Conservation (phyloP, 2,888 invertebrate genomes). For the Eutolmus rufibarbis region DNA sequence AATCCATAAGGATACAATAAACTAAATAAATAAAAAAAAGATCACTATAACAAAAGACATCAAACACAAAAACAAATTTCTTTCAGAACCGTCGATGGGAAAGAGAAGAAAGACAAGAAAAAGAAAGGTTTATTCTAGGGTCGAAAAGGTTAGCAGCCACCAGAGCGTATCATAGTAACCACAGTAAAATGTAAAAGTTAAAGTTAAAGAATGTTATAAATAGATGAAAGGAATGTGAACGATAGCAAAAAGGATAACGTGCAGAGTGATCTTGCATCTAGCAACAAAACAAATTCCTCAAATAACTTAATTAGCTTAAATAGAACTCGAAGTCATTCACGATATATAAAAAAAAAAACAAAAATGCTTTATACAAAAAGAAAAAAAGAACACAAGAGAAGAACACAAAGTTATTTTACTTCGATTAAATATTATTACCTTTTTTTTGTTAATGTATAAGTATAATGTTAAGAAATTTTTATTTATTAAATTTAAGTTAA, state of each 20-base stretch:
- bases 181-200: background rate
- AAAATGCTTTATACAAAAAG: slow-evolving; percentile 11
- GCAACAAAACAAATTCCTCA: slow-evolving; percentile 31
- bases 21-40: slow-evolving; percentile 1
- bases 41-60: slow-evolving; percentile 19
- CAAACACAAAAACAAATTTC: slow-evolving; percentile 13
- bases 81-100: slow-evolving; percentile 82
- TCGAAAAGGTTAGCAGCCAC: slow-evolving; percentile 13
- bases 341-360: background rate
- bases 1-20: background rate
- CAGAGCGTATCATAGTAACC: background rate
- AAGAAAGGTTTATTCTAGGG: slow-evolving; percentile 87
- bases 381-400: too few species aligned
- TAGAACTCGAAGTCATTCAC: slow-evolving; percentile 1
- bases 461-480: slow-evolving; percentile 18
- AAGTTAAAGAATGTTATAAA: background rate
- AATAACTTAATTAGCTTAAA: slow-evolving; percentile 28
- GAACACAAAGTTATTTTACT: slow-evolving; percentile 17
- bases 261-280: slow-evolving; percentile 16
- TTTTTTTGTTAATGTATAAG: slow-evolving; percentile 22
- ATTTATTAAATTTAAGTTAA: slow-evolving; percentile 36
- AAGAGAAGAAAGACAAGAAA: slow-evolving; percentile 89
- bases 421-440: slow-evolving; percentile 13
- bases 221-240: background rate
- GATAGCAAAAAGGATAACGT: background rate